Evolutionary conservation across 2,113 vertebrate genomes (phyloP), one percentile per base, ranked within the genome.

Genomic region (Rhadina sibilatrix): DNA sequence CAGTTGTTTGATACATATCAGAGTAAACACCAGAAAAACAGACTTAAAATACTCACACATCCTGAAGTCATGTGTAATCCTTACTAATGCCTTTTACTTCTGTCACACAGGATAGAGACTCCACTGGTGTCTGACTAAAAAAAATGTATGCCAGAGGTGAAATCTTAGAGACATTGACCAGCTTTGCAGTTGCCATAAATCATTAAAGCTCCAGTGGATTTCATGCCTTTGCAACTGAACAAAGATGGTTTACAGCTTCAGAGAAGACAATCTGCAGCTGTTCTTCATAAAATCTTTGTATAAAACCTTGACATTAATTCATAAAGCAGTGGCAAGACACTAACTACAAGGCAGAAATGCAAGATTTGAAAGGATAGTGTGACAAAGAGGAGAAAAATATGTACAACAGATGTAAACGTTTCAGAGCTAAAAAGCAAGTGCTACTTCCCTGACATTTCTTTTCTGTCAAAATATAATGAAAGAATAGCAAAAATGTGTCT

Each of bases 401-500:
- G 37, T 87, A 64, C 52, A 96, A 84, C 86, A 89, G 80, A 87
- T 53, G 68, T n/a, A 88, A 92, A 83, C 31, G 83, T 89, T 94
- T 96, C 92, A 92, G 90, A 93, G 72, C 56, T 95, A 47, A 84
- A 92, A 95, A 89, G 83, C 77, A 96, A 93, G 77, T 94, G 93
- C 81, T 95, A 82, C 68, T 84, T 92, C 77, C 94, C 82, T 96
- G 93, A 83, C 86, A 90, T 79, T 95, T 94, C 64, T 90, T 80
- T 96, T 86, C 94, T 96, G 93, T 96, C 92, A 96, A 96, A 96
- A 96, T 94, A 96, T 71, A 96, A 88, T 95, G 61, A 92, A 96
- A 92, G 35, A 90, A 80, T 21, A 94, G 68, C 33, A 95, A 94
- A 94, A 96, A 90, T 57, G 5, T 86, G 60, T 75, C 82, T 90